Evolutionary conservation across 2,888 invertebrate species (phyloP).

Genomic region (Pandemis cinnamomeana): DNA sequence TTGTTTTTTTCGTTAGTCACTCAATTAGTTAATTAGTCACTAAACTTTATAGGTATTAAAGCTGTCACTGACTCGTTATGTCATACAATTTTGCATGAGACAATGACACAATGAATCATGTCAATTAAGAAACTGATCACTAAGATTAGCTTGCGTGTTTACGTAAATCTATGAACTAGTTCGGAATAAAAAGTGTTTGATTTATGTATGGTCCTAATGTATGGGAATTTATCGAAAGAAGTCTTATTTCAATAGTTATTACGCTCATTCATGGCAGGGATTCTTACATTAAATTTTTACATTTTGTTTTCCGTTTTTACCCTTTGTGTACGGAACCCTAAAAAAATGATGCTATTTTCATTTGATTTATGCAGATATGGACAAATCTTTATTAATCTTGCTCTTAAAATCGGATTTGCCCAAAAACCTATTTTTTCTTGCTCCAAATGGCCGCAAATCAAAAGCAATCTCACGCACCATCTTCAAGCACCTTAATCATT

Average conservation of each 20-base stretch:
- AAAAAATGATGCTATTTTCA: neutral
- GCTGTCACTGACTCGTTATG: constrained; percentile 10
- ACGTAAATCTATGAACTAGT: constrained; percentile 17
- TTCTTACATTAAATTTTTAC: no score
- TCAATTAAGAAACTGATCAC: constrained; percentile 29
- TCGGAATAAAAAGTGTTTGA: constrained; percentile 13
- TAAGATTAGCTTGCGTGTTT: constrained; percentile 30
- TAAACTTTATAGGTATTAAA: neutral
- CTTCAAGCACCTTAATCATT: constrained; percentile 33
- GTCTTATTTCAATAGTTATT: constrained; percentile 3
- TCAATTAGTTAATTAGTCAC: no score
- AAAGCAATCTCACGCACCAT: constrained; percentile 23
- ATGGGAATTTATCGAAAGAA: constrained; percentile 32
- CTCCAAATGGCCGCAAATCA: constrained; percentile 30
- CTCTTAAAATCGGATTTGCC: neutral
- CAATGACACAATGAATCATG: constrained; percentile 36
- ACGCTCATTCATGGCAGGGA: no score
- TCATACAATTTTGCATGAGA: constrained; percentile 21
- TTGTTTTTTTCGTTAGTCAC: no score
- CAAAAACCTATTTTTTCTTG: constrained; percentile 25
- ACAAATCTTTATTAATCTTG: constrained; percentile 16
- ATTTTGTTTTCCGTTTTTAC: no score
- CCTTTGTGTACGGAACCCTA: no score
- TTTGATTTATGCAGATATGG: neutral
- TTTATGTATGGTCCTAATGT: constrained; percentile 14